Base-by-base conservation (phyloP, 2,113 vertebrate species). In the Sinocyclocheilus rhinocerous region DNA sequence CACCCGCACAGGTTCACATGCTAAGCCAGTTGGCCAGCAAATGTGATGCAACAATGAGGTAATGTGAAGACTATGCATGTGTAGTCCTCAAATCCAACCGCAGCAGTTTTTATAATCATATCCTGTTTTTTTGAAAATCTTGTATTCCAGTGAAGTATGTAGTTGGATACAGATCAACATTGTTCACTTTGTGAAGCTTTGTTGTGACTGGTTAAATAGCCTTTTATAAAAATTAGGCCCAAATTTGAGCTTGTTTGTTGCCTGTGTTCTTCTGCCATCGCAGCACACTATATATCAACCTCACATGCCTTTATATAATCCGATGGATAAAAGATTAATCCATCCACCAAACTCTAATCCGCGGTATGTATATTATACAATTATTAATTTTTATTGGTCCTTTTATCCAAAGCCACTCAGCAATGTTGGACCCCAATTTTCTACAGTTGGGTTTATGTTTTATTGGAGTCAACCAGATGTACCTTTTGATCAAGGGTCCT, bases 361-460 rank as follows among this genome's bases (percentile, higher is more conserved):
- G 82, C 39, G 70, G 86, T 88, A 29, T 84, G 88, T 87, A 85
- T 87, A 84, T 82, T 86, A 88, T 89, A 78, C 77, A 87, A 90
- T 93, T 89, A 90, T 91, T 88, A 39, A 85, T 91, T 93, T 94
- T 93, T 92, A 92, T 88, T 89, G 89, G 90, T 81, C 90, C 92
- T 93, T 95, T 94, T 91, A 94, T 93, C 92, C 48, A 83, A 89
- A 91, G 90, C 92, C 91, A 88, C 89, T 92, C 89, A 88, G 85
- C 89, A 90, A 91, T 73, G 77, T 81, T n/a, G 85, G 86, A 90
- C 89, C 91, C 87, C 87, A 76, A 84, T 91, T 93, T 94, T 91
- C 92, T 92, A 86, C 86, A 87, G 88, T 86, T 91, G 91, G 90
- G 89, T 93, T 92, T 89, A 76, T 78, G 84, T 90, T 90, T 90